Base-by-base conservation (phyloP, 2,113 vertebrate species). In the Erpornis zantholeuca region DNA sequence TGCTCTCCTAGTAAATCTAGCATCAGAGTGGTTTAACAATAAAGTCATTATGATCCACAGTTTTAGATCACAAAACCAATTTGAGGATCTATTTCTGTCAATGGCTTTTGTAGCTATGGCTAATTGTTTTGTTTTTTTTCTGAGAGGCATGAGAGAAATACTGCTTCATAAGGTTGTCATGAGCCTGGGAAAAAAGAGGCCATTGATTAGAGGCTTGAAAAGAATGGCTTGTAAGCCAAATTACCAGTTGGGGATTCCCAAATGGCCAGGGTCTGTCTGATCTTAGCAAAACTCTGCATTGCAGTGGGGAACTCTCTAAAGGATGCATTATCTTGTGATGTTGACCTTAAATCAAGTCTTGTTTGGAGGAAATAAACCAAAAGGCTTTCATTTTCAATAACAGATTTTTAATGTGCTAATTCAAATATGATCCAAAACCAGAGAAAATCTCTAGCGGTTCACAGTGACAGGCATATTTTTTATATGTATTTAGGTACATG, bases 121-220 rank as follows among this genome's bases (percentile, higher is more conserved):
- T 86, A 85, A 85, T 85, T 94, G 17, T 2, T 47, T 38, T 38
- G n/a, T n/a, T 28, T 75, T 75, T 88, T 76, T 53, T 73, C 60
- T 91, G 70, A 44, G n/a, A 72, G 69, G 85, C 94, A 57, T 84
- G 72, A 91, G 50, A 81, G 75, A 97, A 96, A 70, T 95, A 68
- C 72, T 96, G 80, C 94, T 96, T 95, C 88, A 50, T 93, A 75
- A 87, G 36, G 24, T 72, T 97, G 78, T 66, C 94, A 94, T 96
- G 90, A 79, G 78, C 64, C 47, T 92, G 38, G 54, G 42, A 49
- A 82, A 86, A 82, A 93, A 77, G 59, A 78, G 40, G 22, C 59
- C 68, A 94, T 94, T 96, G 87, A 95, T 92, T 70, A 71, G 57
- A 86, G n/a, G 44, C 71, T 91, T 95, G 90, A 95, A 95, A 80